Evolutionary conservation across 2,888 invertebrate species (phyloP).

Genomic region (Phalangium opilio): DNA sequence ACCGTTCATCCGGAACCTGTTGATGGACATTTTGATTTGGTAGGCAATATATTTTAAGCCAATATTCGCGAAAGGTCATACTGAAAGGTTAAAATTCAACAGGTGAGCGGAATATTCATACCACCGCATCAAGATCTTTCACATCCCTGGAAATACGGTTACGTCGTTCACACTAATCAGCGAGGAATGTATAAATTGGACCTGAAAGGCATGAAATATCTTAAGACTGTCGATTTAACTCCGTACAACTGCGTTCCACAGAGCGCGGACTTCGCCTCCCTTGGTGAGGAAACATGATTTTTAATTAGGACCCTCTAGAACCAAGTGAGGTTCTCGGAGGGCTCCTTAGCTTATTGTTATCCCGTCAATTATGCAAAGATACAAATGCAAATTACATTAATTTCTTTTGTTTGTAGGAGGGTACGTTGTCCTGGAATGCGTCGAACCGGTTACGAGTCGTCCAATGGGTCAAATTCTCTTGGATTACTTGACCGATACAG

Average conservation of each 20-base stretch:
- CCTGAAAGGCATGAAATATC: conserved; percentile 51
- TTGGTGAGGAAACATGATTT: conserved; percentile 56
- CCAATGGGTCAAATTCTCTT: conserved; percentile 49
- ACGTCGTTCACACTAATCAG: conserved; percentile 55
- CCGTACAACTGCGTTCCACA: conserved; percentile 56
- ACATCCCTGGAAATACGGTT: conserved; percentile 51
- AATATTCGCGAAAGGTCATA: neutral
- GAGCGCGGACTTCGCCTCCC: conserved; percentile 49
- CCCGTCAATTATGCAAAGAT: too few species aligned
- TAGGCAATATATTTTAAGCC: neutral
- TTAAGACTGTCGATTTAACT: conserved; percentile 51
- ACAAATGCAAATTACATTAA: too few species aligned
- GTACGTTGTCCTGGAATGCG: conserved; percentile 51
- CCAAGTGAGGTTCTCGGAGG: too few species aligned
- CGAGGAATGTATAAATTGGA: conserved; percentile 56
- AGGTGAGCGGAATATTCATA: conserved; percentile 32
- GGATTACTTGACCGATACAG: conserved; percentile 55
- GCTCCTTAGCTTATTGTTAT: too few species aligned
- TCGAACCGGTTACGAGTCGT: conserved; percentile 46
- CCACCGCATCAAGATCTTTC: conserved; percentile 33
- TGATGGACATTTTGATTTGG: conserved; percentile 57
- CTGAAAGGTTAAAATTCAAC: conserved; percentile 3
- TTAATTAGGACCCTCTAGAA: too few species aligned
- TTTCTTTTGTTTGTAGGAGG: conserved; percentile 31
- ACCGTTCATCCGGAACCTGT: conserved; percentile 54